Base-by-base conservation (phyloP, 92 coral and sea anemone genomes). In the Zoanthus solanderi region DNA sequence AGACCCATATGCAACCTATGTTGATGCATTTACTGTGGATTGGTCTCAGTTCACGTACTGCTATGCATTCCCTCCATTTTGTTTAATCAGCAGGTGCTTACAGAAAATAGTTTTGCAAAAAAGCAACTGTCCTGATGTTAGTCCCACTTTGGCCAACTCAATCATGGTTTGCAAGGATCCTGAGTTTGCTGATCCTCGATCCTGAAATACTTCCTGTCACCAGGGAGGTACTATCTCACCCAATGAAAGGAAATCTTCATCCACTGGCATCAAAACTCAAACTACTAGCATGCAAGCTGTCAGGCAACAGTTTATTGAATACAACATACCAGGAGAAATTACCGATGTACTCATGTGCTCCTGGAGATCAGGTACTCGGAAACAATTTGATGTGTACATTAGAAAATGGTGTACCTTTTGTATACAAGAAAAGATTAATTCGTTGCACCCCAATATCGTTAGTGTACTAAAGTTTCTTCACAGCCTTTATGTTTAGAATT, bases 311-410 rank as follows among this genome's bases (percentile, higher is more conserved):
- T 52, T 68, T 65, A 32, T 47, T 68, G 30, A 15, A 10, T 10
- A 18, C 90, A 32, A 37, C 42, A 37, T 37, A 2, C 42, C 42
- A 37, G 42, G 42, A 37, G 2, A 37, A 37, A 37, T 37, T 44
- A 48, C 90, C 93, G 53, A 87, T 67, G 78, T 90, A 60, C 16
- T 87, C 78, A 87, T 90, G 42, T 80, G 72, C 42, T 87, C 88
- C 6, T 78, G 23, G 23, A 23, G 23, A 23, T 23, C 23, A 23
- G 23, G 23, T 23, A 23, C 23, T 23, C 23, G 23, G 23, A 23
- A 23, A 23, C 23, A 23, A 23, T 23, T 23, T 23, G 92, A 84
- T 29, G 10, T 44, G 4, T 18, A 57, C 84, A 85, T 90, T 77
- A 89, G 76, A 12, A 53, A 9, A 37, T 53, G 54, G 61, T 75